Evolutionary conservation across 2,888 invertebrate species (phyloP), one percentile per base, ranked within the genome.

Genomic region (Vandiemenella viatica): DNA sequence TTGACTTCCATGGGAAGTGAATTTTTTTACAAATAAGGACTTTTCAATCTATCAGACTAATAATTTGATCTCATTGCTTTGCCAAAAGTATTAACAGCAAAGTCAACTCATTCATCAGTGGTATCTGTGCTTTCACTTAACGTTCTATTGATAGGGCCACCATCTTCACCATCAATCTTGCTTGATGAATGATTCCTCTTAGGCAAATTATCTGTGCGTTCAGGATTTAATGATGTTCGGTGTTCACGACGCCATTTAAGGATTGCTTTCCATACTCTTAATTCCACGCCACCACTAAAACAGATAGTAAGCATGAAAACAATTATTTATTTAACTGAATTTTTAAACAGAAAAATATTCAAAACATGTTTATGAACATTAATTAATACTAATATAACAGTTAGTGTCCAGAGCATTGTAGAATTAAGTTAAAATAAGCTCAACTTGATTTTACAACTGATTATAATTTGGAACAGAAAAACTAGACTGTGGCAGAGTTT

Each of bases 221-320:
- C 42, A 47, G 41, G 19, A 37, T 19, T 45, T 8, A 19, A 40
- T n/a, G 45, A 45, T 40, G 40, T 23, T 38, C 45, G 44, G 40
- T 49, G 48, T 2, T 54, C 54, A 19, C 45, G 42, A 4, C 81
- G 71, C 60, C 78, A 75, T 40, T 78, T 74, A 50, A 76, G 65
- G 48, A 93, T 79, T 0, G 86, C 83, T 53, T 82, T 79, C 92
- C 92, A 93, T 53, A 93, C 70, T 48, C 83, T 76, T 43, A 91
- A 76, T 62, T 90, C 85, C 19, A 85, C 74, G 37, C 91, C 91
- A 46, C 86, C 83, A 62, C 85, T 86, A 68, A 47, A 63, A 63
- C 55, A 50, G 59, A 57, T 50, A 53, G 46, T 46, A 16, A 37
- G 20, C 17, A 18, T 10, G 19, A 43, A 40, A 17, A 40, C 15